Conservation (phyloP, 2,113 vertebrate species). For the Nyctibius bracteatus region DNA sequence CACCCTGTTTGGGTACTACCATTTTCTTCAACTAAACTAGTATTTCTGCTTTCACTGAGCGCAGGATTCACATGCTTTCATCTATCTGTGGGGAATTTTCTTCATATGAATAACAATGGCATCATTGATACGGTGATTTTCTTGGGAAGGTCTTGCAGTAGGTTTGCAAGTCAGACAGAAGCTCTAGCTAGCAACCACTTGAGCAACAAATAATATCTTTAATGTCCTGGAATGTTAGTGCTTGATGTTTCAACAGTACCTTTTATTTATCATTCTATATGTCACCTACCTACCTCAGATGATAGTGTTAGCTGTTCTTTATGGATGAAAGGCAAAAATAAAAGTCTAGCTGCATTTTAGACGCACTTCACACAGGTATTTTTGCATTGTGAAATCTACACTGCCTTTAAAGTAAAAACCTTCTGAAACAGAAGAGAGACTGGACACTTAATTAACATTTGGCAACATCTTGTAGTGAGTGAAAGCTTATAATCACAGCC, state of each 20-base stretch:
- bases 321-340: not conserved
- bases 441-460: not conserved
- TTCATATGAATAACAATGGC: slow-evolving; percentile 11
- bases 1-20: not conserved
- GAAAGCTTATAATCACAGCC: not conserved
- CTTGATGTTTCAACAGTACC: not conserved
- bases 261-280: not conserved
- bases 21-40: not conserved
- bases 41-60: not conserved
- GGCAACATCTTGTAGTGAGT: not conserved
- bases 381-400: not conserved
- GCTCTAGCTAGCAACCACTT: not conserved
- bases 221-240: not conserved
- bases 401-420: not conserved
- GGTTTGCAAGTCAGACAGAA: not conserved
- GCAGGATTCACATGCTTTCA: not conserved
- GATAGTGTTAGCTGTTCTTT: not conserved
- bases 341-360: not conserved
- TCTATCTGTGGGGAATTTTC: slow-evolving; percentile 1
- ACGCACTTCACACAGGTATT: not conserved
- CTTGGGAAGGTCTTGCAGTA: not conserved
- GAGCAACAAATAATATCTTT: not conserved
- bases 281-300: not conserved
- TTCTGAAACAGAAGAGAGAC: not conserved
- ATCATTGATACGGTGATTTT: slow-evolving; percentile 7